Evolutionary conservation across 2,888 invertebrate genomes (phyloP), one percentile per base, ranked within the genome.

Genomic region (Dione vanillae): DNA sequence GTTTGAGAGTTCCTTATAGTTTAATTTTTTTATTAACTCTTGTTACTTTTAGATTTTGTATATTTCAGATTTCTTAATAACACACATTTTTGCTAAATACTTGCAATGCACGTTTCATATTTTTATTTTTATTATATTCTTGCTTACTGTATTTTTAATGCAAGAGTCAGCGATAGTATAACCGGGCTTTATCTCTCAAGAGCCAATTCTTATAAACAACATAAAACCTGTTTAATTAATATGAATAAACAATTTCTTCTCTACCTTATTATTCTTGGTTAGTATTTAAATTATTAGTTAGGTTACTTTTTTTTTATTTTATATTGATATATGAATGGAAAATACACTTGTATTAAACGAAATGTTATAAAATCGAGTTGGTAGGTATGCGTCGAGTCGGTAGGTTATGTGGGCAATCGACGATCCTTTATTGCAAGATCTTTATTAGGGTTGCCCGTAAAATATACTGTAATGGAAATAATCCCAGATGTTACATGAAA

Each of bases 371-470:
- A 40, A 40, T 49, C 64, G 49, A 64, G 62, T 35, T 47, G 62
- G 62, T 49, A 27, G 37, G 37, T 47, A 64, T 51, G 51, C 64
- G 10, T 16, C 40, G 64, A 19, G 20, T 64, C 49, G 64, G n/a
- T 64, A 19, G 64, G 49, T 64, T 62, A 67, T 71, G 67, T 45
- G 67, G 64, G 49, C 67, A 56, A 71, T 68, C 64, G 58, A 41
- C 19, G 59, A 54, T 52, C 64, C 64, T 71, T 68, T 72, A 71
- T 72, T 61, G 52, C 51, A 52, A 69, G 65, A 65, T 47, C 35
- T 71, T 68, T 65, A 69, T 68, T 69, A 69, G 69, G 71, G 71
- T 61, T 71, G 69, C 61, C 64, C 52, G 51, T 67, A 61, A 67
- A 61, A 43, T 67, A 61, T 67, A 59, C 35, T 49, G 40, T 49